These are phyloP conservation scores for Lycaena phlaeas DNA, from an alignment of 2,888 invertebrate genomes.

Conservation along the genomic window DNA sequence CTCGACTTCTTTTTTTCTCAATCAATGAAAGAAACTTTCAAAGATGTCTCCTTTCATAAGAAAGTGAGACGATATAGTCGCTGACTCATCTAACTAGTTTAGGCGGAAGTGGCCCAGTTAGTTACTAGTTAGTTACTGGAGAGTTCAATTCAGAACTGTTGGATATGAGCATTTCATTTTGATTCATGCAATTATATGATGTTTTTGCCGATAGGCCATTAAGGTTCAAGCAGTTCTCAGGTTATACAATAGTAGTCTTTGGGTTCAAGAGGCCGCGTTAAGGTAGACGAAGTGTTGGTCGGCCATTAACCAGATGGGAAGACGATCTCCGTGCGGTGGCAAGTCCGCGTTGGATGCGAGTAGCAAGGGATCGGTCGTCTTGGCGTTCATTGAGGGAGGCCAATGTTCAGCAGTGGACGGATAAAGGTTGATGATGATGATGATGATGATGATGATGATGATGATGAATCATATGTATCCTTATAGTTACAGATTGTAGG, in stretches of 20 bases:
- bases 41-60: background rate
- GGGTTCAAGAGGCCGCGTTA: too few species aligned
- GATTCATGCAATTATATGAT: background rate
- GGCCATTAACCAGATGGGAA: too few species aligned
- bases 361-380: too few species aligned
- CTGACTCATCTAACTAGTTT: background rate
- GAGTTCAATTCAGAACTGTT: background rate
- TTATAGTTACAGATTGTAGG: too few species aligned
- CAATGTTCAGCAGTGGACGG: too few species aligned
- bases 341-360: too few species aligned
- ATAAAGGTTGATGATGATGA: too few species aligned
- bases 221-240: background rate
- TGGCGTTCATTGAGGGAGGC: too few species aligned
- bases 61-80: background rate
- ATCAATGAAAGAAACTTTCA: background rate
- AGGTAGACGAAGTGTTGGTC: too few species aligned
- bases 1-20: background rate
- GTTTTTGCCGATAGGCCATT: background rate
- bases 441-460: too few species aligned
- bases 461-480: too few species aligned
- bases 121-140: background rate
- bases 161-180: background rate
- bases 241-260: background rate
- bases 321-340: too few species aligned
- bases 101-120: background rate